phyloP scores from a whole-genome alignment of 2,888 invertebrate species.

The Phengaris arion region DNA sequence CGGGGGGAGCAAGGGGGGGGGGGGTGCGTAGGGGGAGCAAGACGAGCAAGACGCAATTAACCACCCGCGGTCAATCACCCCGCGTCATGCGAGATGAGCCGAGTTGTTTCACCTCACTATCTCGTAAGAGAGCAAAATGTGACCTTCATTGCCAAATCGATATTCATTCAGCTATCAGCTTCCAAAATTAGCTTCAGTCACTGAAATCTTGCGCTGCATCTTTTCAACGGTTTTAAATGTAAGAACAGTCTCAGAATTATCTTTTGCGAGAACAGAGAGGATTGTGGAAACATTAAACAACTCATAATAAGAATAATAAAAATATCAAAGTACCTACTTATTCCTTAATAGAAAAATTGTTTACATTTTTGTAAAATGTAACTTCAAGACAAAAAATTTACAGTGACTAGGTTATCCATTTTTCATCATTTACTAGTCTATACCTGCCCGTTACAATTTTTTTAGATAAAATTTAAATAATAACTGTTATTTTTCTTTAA shows the following conservation, averaged over 20 bases:
- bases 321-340: too few relatives aligned
- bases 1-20: slow-evolving; percentile 38
- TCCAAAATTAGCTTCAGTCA: slow-evolving; percentile 4
- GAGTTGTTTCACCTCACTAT: slow-evolving; percentile 26
- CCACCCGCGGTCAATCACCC: slow-evolving; percentile 68
- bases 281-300: too few relatives aligned
- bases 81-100: slow-evolving; percentile 41
- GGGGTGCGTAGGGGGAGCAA: slow-evolving; percentile 36
- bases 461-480: too few relatives aligned
- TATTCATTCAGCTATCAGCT: slow-evolving; percentile 15
- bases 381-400: too few relatives aligned
- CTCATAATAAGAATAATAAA: too few relatives aligned
- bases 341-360: too few relatives aligned
- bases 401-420: too few relatives aligned
- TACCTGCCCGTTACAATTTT: too few relatives aligned
- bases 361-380: too few relatives aligned
- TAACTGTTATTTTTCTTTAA: too few relatives aligned
- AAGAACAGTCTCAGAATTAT: not conserved
- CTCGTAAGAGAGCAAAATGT: slow-evolving; percentile 9
- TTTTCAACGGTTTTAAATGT: not conserved
- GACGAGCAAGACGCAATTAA: slow-evolving; percentile 57
- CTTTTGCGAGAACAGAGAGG: not conserved
- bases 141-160: slow-evolving; percentile 10
- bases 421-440: too few relatives aligned
- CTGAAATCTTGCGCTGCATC: not conserved